phyloP scores from a whole-genome alignment of 2,113 vertebrate genomes.

The Physeter macrocephalus region DNA sequence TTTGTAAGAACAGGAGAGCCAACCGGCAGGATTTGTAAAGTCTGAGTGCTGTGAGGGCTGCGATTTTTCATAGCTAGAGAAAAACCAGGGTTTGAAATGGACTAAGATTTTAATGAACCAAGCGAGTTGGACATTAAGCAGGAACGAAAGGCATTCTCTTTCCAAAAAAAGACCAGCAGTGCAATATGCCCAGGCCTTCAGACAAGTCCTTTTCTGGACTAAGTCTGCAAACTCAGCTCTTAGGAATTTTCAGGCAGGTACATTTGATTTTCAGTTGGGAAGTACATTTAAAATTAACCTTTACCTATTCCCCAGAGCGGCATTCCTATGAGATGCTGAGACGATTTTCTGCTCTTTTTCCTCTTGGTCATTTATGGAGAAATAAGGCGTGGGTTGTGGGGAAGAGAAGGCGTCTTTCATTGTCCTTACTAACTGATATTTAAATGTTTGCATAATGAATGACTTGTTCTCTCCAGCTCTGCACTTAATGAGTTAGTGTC shows the following conservation, averaged over 20 bases:
- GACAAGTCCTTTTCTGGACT: slow-evolving; percentile 51
- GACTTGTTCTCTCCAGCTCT: slow-evolving; percentile 54
- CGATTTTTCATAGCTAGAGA: neutral
- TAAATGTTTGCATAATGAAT: slow-evolving; percentile 73
- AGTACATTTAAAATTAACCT: slow-evolving; percentile 68
- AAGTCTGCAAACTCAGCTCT: slow-evolving; percentile 61
- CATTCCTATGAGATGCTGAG: slow-evolving; percentile 46
- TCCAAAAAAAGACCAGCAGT: neutral
- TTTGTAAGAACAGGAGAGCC: neutral
- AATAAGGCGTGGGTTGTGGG: neutral
- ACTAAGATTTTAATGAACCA: slow-evolving; percentile 58
- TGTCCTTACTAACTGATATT: slow-evolving; percentile 75
- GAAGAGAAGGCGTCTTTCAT: slow-evolving; percentile 51
- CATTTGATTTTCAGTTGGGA: slow-evolving; percentile 54
- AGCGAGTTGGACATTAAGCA: slow-evolving; percentile 42
- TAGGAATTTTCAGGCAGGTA: slow-evolving; percentile 63
- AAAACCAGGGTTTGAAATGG: slow-evolving; percentile 39
- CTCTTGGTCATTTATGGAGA: slow-evolving; percentile 57
- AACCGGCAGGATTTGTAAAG: neutral
- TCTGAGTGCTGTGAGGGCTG: neutral
- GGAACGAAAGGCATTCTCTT: slow-evolving; percentile 46
- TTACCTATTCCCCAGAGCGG: slow-evolving; percentile 48
- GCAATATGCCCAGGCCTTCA: slow-evolving; percentile 40
- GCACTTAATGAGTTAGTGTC: slow-evolving; percentile 64
- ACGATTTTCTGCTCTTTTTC: slow-evolving; percentile 31